Percentiles rank a stretch among this genome's conserved stretches.
Conservation (phyloP, 2,797 vertebrate genomes). For the Lagodon rhomboides region DNA sequence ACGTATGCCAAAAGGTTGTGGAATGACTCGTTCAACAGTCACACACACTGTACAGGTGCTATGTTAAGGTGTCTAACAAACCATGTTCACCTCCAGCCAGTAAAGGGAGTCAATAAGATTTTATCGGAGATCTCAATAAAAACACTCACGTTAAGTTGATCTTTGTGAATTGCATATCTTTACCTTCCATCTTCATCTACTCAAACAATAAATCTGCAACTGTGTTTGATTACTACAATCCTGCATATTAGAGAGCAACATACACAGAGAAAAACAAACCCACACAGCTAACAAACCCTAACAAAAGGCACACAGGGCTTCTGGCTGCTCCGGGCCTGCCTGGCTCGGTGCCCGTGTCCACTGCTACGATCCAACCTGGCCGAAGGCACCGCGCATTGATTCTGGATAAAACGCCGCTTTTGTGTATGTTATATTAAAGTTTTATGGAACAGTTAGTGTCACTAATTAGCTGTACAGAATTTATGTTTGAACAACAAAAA, state of each 20-base stretch:
- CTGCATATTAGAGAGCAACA: constrained; percentile 36
- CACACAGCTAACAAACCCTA: constrained; percentile 27
- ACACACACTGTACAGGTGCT: too few relatives aligned
- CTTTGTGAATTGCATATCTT: background rate
- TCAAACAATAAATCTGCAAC: constrained; percentile 46
- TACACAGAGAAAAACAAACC: constrained; percentile 35
- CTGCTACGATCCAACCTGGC: constrained; percentile 35
- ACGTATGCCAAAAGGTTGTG: background rate
- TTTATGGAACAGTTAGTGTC: constrained; percentile 61
- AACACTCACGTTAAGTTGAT: too few relatives aligned
- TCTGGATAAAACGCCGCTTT: constrained; percentile 47
- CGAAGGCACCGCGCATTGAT: constrained; percentile 56
- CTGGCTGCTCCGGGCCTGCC: constrained; percentile 28
- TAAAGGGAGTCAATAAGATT: too few relatives aligned
- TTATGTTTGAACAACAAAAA: constrained; percentile 31
- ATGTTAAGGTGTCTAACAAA: too few relatives aligned
- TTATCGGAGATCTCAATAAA: too few relatives aligned
- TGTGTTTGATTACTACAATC: constrained; percentile 21
- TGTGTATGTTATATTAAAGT: constrained; percentile 39
- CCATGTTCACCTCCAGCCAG: too few relatives aligned
- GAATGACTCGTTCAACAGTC: too few relatives aligned
- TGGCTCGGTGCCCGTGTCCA: constrained; percentile 55
- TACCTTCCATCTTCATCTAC: constrained; percentile 22
- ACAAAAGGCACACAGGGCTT: constrained; percentile 26
- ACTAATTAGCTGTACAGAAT: constrained; percentile 51